These are phyloP conservation scores for Menidia menidia DNA, from an alignment of 2,797 vertebrate species.

Conservation along the genomic window DNA sequence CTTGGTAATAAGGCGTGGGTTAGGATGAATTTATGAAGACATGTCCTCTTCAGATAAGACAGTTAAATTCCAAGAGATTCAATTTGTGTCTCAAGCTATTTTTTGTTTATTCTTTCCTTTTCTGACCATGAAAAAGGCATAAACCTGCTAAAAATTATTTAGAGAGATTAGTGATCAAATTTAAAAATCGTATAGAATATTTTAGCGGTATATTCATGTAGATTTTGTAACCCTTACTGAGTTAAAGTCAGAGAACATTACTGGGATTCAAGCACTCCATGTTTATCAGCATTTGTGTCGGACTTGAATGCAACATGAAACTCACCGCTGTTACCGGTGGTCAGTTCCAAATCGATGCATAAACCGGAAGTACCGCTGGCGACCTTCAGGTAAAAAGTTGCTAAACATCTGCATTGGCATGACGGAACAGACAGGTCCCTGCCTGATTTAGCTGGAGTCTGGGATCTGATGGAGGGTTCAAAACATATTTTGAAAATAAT, in stretches of 20 bases:
- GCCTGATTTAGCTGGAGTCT: not conserved
- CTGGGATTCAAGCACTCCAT: not conserved
- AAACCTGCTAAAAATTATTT: too few relatives aligned
- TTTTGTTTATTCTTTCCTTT: too few relatives aligned
- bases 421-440: not conserved
- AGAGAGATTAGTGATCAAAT: too few relatives aligned
- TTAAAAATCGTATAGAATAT: too few relatives aligned
- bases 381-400: constrained; percentile 25
- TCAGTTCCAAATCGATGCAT: not conserved
- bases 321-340: not conserved
- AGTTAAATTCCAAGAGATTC: not conserved
- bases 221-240: not conserved
- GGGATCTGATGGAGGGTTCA: not conserved
- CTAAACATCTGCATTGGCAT: too few relatives aligned
- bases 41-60: constrained; percentile 18
- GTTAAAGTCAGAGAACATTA: not conserved
- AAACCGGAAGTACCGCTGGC: constrained; percentile 1
- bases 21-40: constrained; percentile 35
- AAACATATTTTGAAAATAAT: not conserved
- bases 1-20: constrained; percentile 15
- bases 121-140: too few relatives aligned
- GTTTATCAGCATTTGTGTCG: not conserved
- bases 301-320: constrained; percentile 2
- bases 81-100: not conserved
- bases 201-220: too few relatives aligned